phyloP scores from a whole-genome alignment of 2,888 invertebrate genomes.

The Sesia bembeciformis region DNA sequence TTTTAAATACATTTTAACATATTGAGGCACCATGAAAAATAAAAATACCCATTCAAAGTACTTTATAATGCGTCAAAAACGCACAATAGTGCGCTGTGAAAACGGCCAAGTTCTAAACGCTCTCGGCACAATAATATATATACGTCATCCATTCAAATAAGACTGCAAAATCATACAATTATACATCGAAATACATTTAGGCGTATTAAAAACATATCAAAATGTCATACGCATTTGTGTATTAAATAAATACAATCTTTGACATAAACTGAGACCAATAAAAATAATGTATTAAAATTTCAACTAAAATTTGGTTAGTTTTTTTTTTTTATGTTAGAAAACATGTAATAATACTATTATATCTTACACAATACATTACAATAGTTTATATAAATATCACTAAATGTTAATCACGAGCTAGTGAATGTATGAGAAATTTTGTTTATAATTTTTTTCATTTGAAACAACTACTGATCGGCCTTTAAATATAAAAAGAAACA shows the following conservation, averaged over 20 bases:
- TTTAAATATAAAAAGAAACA: background rate
- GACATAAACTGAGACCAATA: slow-evolving; percentile 68
- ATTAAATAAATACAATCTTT: slow-evolving; percentile 53
- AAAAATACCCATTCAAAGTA: background rate
- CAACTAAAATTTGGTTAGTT: slow-evolving; percentile 64
- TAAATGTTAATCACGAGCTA: slow-evolving; percentile 39
- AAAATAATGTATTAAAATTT: slow-evolving; percentile 35
- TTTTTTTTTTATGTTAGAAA: slow-evolving; percentile 22
- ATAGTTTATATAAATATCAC: slow-evolving; percentile 51
- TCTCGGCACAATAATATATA: background rate
- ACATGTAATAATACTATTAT: slow-evolving; percentile 42
- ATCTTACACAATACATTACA: slow-evolving; percentile 34
- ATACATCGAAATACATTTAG: background rate
- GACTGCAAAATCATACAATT: background rate
- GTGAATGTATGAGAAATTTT: slow-evolving; percentile 9
- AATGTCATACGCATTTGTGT: background rate
- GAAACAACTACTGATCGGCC: slow-evolving; percentile 7
- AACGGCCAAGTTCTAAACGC: background rate
- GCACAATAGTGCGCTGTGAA: background rate
- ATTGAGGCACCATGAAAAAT: background rate
- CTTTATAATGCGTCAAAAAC: background rate
- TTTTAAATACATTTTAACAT: background rate
- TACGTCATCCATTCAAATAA: background rate
- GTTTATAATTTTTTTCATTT: slow-evolving; percentile 6
- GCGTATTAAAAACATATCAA: background rate